Evolutionary conservation across 2,888 invertebrate genomes (phyloP), one percentile per base, ranked within the genome.

Genomic region (Drosophila monieri): DNA sequence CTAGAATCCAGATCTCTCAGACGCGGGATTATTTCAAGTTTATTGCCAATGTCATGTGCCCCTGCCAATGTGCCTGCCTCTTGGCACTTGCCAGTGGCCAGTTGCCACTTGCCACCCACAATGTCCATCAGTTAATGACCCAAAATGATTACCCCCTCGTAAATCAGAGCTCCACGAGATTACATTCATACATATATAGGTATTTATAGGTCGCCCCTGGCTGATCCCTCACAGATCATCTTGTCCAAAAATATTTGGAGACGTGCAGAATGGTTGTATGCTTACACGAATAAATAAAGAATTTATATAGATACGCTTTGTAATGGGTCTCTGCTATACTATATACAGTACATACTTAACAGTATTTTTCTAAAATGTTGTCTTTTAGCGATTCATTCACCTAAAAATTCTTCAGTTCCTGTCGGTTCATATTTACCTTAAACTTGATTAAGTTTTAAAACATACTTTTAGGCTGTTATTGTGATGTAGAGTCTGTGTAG

Each of bases 21-120:
- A 30, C 39, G 32, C 15, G 47, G 39, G 21, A 44, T 35, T 15
- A 44, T 52, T 27, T 23, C 18, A 37, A 53, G 53, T 67, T 64
- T 67, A 64, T 64, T 35, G 54, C 67, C 62, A 64, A 64, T 67
- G 62, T 46, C 67, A 66, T 67, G 44, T 52, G 53, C 35, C 62
- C 66, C 43, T 60, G 59, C 49, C 49, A 62, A 27, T 44, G 62
- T 48, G 6, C 12, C 35, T n/a, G 12, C 30, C 30, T 32, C 12
- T 5, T 12, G 35, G 14, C 35, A 0, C 35, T 14, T 14, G 32
- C 12, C 32, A 12, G 3, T 30, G 10, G 30, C 30, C 41, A 48
- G 48, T 41, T 25, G 21, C 21, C 21, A 23, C 21, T 23, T 2
- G 41, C 41, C 62, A 76, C 27, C 55, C 12, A 47, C 51, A 66